Base-by-base conservation (phyloP, 2,888 invertebrate genomes). In the Chymomyza fuscimana region DNA sequence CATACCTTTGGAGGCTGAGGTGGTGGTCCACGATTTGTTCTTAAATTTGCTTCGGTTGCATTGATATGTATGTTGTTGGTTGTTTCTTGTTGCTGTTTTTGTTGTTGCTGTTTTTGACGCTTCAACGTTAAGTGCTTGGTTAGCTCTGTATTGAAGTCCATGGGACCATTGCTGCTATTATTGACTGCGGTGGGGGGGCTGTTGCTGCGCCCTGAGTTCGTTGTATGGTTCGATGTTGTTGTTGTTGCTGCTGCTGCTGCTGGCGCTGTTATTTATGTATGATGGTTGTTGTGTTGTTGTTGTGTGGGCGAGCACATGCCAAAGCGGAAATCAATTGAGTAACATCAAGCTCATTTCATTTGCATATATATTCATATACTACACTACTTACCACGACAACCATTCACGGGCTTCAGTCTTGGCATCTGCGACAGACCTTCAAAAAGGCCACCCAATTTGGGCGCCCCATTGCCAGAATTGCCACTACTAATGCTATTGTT, bases 1-100 rank as follows among this genome's bases (percentile, higher is more conserved):
- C 71, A 75, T 69, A 89, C 89, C 87, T 88, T 88, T 68, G 96
- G 96, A 29, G 96, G 96, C 80, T 95, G 95, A 12, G 97, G 97
- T 40, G 97, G 97, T 40, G 97, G 96, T 59, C 96, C 96, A 82
- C 96, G 93, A 76, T 92, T 92, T 77, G 91, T 92, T 86, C 89
- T 90, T 76, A 91, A 84, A 88, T 91, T 91, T 50, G 92, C 91
- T 82, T 91, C 92, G 46, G 91, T 91, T 73, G 91, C 91, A 80
- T 90, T 91, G 78, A 89, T 87, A 79, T 90, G 89, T 74, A 80
- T 72, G 76, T 29, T 73, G 40, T 81, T 80, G 19, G 19, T 10
- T 58, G 56, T 62, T 81, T 80, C 78, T 58, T 70, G 79, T 22
- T 71, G 73, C 46, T 79, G 80, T 16, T 88, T 85, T 6, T 76